A percentile compares a stretch with the other conserved stretches of the same genome.
phyloP scores from a whole-genome alignment of 2,888 invertebrate species.

The Drosophila nr. perissopoda region DNA sequence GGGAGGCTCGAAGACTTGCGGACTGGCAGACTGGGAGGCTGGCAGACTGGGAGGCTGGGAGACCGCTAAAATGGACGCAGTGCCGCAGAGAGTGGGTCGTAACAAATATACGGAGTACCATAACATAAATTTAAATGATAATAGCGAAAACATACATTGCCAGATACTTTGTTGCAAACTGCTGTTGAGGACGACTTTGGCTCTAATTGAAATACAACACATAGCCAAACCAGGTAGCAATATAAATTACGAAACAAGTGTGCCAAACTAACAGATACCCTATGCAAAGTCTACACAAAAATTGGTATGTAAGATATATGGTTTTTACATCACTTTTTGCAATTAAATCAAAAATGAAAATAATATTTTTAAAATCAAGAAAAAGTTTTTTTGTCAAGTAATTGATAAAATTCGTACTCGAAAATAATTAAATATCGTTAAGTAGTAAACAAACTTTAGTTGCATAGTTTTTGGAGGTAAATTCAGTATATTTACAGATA shows the following conservation, averaged over 20 bases:
- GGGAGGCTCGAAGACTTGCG: background rate
- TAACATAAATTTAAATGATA: conserved; percentile 79
- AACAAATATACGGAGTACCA: conserved; percentile 63
- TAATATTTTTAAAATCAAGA: background rate
- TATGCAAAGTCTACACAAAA: background rate
- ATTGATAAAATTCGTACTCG: too few relatives aligned
- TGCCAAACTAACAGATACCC: conserved; percentile 11
- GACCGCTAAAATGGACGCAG: background rate
- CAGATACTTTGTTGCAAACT: conserved; percentile 79
- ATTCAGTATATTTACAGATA: too few relatives aligned
- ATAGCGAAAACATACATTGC: conserved; percentile 76
- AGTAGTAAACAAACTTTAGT: background rate
- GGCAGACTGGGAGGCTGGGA: conserved; percentile 1
- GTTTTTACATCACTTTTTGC: background rate
- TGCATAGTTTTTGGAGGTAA: fast-evolving
- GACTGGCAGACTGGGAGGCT: background rate
- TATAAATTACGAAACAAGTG: background rate
- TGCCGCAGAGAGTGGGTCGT: conserved; percentile 36
- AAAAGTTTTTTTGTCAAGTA: fast-evolving
- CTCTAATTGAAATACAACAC: conserved; percentile 78
- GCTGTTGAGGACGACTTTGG: conserved; percentile 70
- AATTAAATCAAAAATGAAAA: background rate
- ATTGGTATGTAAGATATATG: background rate
- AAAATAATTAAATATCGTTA: background rate
- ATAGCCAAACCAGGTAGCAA: conserved; percentile 29